phyloP scores from a whole-genome alignment of 2,888 invertebrate genomes.

The Miltochrista miniata region DNA sequence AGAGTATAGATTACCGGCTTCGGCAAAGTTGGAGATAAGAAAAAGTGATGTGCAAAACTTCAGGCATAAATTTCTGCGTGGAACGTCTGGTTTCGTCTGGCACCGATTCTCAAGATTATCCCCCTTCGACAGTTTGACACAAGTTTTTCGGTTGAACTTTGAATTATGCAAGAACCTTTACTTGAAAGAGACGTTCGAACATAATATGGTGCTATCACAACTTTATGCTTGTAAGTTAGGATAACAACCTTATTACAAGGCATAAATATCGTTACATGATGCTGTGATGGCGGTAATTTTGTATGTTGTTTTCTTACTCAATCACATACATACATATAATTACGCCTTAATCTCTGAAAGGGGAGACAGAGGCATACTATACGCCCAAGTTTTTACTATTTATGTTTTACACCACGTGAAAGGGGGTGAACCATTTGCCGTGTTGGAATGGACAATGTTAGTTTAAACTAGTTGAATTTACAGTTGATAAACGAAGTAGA shows the following conservation, averaged over 20 bases:
- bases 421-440: no score
- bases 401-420: no score
- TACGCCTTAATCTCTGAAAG: no score
- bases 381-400: no score
- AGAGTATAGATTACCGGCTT: conserved; percentile 53
- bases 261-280: conserved; percentile 3
- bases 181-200: conserved; percentile 35
- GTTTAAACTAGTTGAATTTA: no score
- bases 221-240: conserved; percentile 12
- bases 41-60: conserved; percentile 77
- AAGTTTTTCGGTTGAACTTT: conserved; percentile 59
- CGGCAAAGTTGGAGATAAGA: conserved; percentile 70
- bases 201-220: conserved; percentile 37
- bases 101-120: conserved; percentile 70
- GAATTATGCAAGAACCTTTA: conserved; percentile 57
- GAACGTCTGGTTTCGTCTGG: conserved; percentile 71
- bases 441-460: no score
- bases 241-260: conserved; percentile 11
- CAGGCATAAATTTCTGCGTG: conserved; percentile 69
- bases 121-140: conserved; percentile 67
- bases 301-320: no score
- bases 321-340: no score
- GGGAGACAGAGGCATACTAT: no score
- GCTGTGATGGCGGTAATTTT: neutral
- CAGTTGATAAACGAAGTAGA: neutral